phyloP scores from a whole-genome alignment of 2,797 vertebrate genomes.

The Anableps anableps region DNA sequence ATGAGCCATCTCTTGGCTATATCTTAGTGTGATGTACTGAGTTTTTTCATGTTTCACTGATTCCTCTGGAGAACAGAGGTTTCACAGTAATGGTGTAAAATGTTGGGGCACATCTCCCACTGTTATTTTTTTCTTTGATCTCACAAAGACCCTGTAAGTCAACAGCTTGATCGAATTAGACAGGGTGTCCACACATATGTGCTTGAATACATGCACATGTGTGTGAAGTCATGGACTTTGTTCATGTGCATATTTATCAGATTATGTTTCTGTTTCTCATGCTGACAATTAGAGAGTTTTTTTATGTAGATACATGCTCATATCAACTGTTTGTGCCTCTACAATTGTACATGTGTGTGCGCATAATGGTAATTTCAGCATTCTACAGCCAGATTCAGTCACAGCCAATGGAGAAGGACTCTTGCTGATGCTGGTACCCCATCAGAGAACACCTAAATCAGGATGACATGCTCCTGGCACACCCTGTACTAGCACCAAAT shows the following conservation, averaged over 20 bases:
- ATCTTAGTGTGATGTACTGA: slow-evolving; percentile 40
- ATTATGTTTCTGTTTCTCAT: slow-evolving; percentile 40
- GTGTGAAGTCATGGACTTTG: slow-evolving; percentile 26
- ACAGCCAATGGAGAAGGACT: slow-evolving; percentile 48
- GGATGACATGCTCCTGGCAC: slow-evolving; percentile 71
- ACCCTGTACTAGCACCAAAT: slow-evolving; percentile 63
- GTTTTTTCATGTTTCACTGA: slow-evolving; percentile 52
- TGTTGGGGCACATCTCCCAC: slow-evolving; percentile 54
- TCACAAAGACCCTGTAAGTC: slow-evolving; percentile 21
- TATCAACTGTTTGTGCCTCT: slow-evolving; percentile 14
- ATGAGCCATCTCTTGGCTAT: slow-evolving; percentile 47
- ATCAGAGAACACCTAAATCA: slow-evolving; percentile 66
- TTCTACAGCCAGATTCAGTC: slow-evolving; percentile 63
- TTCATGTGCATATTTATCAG: slow-evolving; percentile 50
- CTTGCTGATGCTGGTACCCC: slow-evolving; percentile 53
- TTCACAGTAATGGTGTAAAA: slow-evolving; percentile 55
- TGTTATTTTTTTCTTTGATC: slow-evolving; percentile 27
- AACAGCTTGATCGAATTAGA: slow-evolving; percentile 52
- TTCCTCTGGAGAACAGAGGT: slow-evolving; percentile 43
- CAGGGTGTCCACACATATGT: slow-evolving; percentile 30
- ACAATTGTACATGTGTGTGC: slow-evolving; percentile 8
- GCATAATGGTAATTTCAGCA: slow-evolving; percentile 53
- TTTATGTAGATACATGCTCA: slow-evolving; percentile 26
- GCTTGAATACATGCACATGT: slow-evolving; percentile 12
- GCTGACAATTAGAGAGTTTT: slow-evolving; percentile 14